Evolutionary conservation across 2,888 invertebrate species (phyloP).

Genomic region (Thera britannica): DNA sequence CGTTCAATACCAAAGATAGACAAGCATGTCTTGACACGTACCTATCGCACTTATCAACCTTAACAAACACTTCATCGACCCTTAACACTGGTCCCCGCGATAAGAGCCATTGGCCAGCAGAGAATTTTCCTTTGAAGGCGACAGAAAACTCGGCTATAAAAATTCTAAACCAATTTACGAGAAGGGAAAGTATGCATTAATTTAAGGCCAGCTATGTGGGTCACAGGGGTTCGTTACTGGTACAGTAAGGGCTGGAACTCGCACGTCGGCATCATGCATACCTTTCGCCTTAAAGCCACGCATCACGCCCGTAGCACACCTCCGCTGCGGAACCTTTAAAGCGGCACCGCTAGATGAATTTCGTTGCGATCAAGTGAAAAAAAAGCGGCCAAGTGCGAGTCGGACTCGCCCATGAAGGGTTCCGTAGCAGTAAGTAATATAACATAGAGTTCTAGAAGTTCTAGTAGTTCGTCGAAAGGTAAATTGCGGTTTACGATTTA

Average conservation of each 20-base stretch:
- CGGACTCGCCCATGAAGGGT: too few species aligned
- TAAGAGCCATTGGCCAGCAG: conserved; percentile 28
- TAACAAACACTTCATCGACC: conserved; percentile 20
- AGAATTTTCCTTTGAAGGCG: conserved; percentile 24
- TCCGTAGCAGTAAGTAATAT: too few species aligned
- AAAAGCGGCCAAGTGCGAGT: too few species aligned
- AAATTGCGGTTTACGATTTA: too few species aligned
- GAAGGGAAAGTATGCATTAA: conserved; percentile 40
- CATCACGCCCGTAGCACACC: too few species aligned
- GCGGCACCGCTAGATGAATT: too few species aligned
- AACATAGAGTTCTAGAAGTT: too few species aligned
- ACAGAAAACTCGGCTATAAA: conserved; percentile 29
- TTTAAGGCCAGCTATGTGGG: conserved; percentile 42
- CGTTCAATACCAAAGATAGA: background rate
- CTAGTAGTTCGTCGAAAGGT: too few species aligned
- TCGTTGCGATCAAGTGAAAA: too few species aligned
- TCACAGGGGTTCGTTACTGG: conserved; percentile 36
- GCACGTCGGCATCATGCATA: conserved; percentile 1
- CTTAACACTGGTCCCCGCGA: conserved; percentile 18
- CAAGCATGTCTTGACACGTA: background rate
- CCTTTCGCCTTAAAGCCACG: background rate
- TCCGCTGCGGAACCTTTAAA: too few species aligned
- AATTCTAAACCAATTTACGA: conserved; percentile 39
- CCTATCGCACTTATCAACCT: conserved; percentile 14
- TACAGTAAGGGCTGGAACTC: conserved; percentile 11